Percentiles rank a stretch among this genome's conserved stretches.
Evolutionary conservation across 1,140 invertebrate species (phyloP).

Genomic region (Leptinotarsa lineolata): DNA sequence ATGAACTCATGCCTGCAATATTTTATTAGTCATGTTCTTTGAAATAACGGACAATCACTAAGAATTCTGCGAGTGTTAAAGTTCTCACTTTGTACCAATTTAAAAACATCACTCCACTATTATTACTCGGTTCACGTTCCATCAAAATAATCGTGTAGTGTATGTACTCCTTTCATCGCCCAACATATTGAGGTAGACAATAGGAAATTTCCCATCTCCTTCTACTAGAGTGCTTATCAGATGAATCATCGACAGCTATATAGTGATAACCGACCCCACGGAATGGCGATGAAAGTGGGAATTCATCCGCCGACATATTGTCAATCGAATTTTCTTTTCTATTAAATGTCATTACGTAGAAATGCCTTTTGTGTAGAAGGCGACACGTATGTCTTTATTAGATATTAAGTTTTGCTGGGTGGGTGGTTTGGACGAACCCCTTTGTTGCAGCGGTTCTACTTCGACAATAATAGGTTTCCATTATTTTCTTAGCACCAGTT

Average conservation of each 20-base stretch:
- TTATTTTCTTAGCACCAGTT: too few species aligned
- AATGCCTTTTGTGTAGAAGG: constrained; percentile 1
- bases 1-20: too few species aligned
- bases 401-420: neutral
- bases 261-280: neutral
- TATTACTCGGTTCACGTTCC: too few species aligned
- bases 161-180: neutral
- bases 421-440: neutral
- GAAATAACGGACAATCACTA: too few species aligned
- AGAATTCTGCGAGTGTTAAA: too few species aligned
- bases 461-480: too few species aligned
- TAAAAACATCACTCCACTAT: too few species aligned
- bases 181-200: constrained; percentile 5
- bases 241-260: constrained; percentile 2
- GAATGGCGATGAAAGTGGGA: constrained; percentile 7
- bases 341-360: neutral
- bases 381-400: neutral
- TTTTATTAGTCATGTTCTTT: too few species aligned
- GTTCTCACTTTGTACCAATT: too few species aligned
- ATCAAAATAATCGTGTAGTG: neutral
- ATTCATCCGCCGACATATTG: neutral
- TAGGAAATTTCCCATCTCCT: neutral
- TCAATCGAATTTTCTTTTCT: neutral
- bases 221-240: constrained; percentile 2
- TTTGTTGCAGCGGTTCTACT: too few species aligned